Evolutionary conservation across 2,888 invertebrate species (phyloP), one percentile per base, ranked within the genome.

Genomic region (Cephus spinipes): DNA sequence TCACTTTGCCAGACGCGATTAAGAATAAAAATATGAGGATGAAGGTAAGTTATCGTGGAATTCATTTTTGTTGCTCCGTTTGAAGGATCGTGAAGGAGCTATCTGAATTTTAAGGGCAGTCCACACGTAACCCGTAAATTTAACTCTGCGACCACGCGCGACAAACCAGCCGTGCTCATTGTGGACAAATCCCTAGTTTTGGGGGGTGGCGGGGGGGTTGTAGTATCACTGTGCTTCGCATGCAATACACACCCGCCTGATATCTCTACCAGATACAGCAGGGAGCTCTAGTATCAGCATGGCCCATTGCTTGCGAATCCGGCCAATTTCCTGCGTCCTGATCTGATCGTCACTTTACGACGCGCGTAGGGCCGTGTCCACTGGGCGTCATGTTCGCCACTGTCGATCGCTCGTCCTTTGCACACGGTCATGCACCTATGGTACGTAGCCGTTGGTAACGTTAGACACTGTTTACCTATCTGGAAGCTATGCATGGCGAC

Each of bases 291-390:
- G 87, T 90, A 89, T 89, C 91, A 90, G 89, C 89, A 91, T 86
- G 90, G 90, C 89, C 89, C 91, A 91, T 91, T 91, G 91, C 89
- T 83, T 88, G 87, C 88, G 88, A 90, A 91, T 90, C 90, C 90
- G 90, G 88, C 90, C 91, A 91, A 91, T 91, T 91, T 91, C 90
- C 91, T 88, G 87, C 84, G 84, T 87, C 88, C 89, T 87, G 90
- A 90, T 90, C 90, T 85, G 90, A 90, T 91, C 90, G 90, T 89
- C 91, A 91, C 91, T 91, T 91, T 91, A 91, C 91, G 91, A 91
- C 87, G 89, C 89, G 86, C 87, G 87, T 88, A 87, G 85, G 85
- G 83, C 79, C 77, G 79, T 79, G 83, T 79, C 77, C 78, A 33
- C 31, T 40, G 55, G 35, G 71, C 35, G 55, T 55, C 55, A 23